Base-by-base conservation (phyloP, 2,888 invertebrate species). In the Cistogaster globosa region DNA sequence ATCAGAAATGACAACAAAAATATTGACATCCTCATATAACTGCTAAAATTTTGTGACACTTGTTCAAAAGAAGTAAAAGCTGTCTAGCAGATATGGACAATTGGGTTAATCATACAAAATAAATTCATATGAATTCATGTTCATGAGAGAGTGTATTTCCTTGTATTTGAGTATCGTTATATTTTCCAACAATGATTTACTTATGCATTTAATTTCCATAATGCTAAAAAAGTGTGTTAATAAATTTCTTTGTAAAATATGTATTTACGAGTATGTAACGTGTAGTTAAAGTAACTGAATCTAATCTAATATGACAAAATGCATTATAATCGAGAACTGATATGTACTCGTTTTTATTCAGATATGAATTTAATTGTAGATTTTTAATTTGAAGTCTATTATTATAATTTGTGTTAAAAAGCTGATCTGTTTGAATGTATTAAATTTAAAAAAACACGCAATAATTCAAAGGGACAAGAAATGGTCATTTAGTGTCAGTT, bases 161-260 rank as follows among this genome's bases (percentile, higher is more conserved):
- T 16, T 62, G 57, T 14, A 63, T 80, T 63, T 60, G 51, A 69
- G 32, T 53, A 65, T 36, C 20, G 55, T 68, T 75, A 8, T 18
- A 36, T 63, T 77, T 63, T 58, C 20, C 14, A 45, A 58, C 51
- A 55, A 63, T 22, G 51, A 36, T 62, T 69, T 80, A 81, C 58
- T 78, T 78, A 48, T 75, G 74, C 68, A 85, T 63, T 78, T 9
- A 32, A 84, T 84, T 84, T 84, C 51, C 77, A 74, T 84, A 81
- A 77, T 80, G 55, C 8, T 48, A 42, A 53, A 32, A 53, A 77
- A 77, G 12, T 20, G 14, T 22, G 48, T 26, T 51, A 51, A 68
- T 36, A 57, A 18, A 57, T 65, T 18, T 32, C 4, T 9, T 2
- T 48, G 38, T 14, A 18, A 4, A n/a, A 18, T 16, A 12, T 68